Evolutionary conservation across 2,113 vertebrate genomes (phyloP), one percentile per base, ranked within the genome.

Genomic region (Todiramphus saurophagus): DNA sequence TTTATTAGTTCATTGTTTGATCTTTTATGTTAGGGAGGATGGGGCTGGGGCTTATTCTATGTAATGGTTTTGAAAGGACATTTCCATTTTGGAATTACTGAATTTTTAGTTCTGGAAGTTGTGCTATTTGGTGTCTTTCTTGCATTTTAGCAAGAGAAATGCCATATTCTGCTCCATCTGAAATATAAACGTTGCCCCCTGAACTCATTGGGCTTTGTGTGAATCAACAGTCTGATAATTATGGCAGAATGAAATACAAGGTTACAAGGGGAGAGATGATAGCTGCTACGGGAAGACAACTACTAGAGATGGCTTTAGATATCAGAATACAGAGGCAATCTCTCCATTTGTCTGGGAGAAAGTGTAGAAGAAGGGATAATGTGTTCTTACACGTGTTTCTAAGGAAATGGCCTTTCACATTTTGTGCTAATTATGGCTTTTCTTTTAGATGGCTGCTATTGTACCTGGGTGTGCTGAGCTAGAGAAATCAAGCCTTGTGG

Each of bases 171-270:
- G 0, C n/a, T 51, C 30, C 20, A 13, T 66, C 41, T 66, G 68
- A 48, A 79, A 66, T 13, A 58, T 9, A 53, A 8, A 73, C 19
- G 25, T n/a, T 74, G 4, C 6, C 39, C 19, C 14, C 14, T 53
- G 35, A 16, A 7, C 23, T 83, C 41, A 0, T 11, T 30, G 62
- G 39, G 30, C 33, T 48, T 59, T 0, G 0, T 13, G 55, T 31
- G 78, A 39, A 7, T 72, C 35, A 55, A 11, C 21, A 53, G 12
- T 12, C 87, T 37, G 25, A 20, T 83, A 79, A 7, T 62, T 3
- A 55, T 20, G 18, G 55, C 31, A 77, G 23, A 58, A 37, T 7
- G 16, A 33, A 59, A 23, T 63, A 66, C 79, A 39, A 59, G 24
- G 31, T 46, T 51, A 12, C 19, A 60, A 33, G 50, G 41, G 39